Percentiles rank a stretch among this genome's conserved stretches.
These are phyloP conservation scores for Florisuga fusca DNA, from an alignment of 2,797 vertebrate genomes.

Conservation along the genomic window DNA sequence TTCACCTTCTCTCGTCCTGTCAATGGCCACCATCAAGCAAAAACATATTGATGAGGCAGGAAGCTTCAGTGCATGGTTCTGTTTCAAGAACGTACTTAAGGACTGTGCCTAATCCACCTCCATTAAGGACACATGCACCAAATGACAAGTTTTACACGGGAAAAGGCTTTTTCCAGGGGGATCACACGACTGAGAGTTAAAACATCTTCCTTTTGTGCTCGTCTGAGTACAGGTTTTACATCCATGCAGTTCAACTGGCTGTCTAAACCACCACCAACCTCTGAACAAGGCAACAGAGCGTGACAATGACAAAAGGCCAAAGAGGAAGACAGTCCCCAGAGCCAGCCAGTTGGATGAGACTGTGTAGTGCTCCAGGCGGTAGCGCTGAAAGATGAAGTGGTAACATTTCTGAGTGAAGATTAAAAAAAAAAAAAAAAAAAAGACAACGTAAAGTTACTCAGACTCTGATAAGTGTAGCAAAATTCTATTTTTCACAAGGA, in stretches of 20 bases:
- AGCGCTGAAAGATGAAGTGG: slow-evolving; percentile 97
- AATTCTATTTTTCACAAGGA: neutral
- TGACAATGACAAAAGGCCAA: slow-evolving; percentile 90
- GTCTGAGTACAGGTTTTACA: neutral
- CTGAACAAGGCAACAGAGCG: slow-evolving; percentile 94
- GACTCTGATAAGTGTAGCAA: neutral
- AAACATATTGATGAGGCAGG: neutral
- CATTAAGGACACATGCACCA: neutral
- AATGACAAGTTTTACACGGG: neutral
- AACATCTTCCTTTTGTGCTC: neutral
- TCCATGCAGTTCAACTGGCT: neutral
- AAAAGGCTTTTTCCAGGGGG: neutral
- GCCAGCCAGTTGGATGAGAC: slow-evolving; percentile 97
- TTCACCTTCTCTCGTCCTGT: neutral
- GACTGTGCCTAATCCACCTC: neutral
- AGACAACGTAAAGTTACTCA: neutral
- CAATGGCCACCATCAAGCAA: neutral
- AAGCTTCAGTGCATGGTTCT: neutral
- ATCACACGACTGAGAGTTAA: neutral
- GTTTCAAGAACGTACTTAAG: neutral
- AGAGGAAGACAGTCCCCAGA: slow-evolving; percentile 86
- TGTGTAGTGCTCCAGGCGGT: slow-evolving; percentile 95
- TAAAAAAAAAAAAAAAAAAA: neutral
- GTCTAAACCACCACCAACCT: slow-evolving; percentile 81
- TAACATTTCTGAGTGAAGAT: slow-evolving; percentile 91